These are phyloP conservation scores for Takifugu ocellatus DNA, from an alignment of 2,797 vertebrate genomes.

Conservation along the genomic window DNA sequence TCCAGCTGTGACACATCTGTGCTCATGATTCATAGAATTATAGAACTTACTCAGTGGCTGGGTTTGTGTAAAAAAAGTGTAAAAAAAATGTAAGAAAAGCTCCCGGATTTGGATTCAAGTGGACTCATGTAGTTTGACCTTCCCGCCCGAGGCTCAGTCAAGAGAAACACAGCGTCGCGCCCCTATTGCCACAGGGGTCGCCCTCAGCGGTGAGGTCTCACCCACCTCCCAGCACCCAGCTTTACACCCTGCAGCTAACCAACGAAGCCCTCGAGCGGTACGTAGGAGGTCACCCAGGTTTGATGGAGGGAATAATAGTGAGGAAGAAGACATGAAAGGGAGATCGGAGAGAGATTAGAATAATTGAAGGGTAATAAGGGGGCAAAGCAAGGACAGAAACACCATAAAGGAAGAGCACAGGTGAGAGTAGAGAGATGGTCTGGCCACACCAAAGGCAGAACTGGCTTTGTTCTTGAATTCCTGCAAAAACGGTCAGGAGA, in stretches of 20 bases:
- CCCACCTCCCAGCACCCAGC: background rate
- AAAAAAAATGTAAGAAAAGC: too few relatives aligned
- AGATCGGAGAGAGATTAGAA: background rate
- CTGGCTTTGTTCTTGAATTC: too few relatives aligned
- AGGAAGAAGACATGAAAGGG: background rate
- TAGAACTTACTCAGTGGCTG: too few relatives aligned
- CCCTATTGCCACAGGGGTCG: slow-evolving; percentile 1
- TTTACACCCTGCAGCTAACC: slow-evolving; percentile 29
- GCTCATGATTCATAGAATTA: too few relatives aligned
- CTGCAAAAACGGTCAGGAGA: too few relatives aligned
- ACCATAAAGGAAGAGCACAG: slow-evolving; percentile 3
- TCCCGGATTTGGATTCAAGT: too few relatives aligned
- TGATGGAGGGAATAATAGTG: background rate
- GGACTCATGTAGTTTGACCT: too few relatives aligned
- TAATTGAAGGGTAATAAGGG: background rate
- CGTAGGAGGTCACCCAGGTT: slow-evolving; percentile 17
- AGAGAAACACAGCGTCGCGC: too few relatives aligned
- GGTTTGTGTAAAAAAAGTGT: too few relatives aligned
- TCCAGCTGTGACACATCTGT: too few relatives aligned
- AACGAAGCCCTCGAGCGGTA: slow-evolving; percentile 43
- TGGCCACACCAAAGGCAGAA: background rate
- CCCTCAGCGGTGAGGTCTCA: slow-evolving; percentile 19
- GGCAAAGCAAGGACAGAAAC: slow-evolving; percentile 18
- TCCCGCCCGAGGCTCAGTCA: too few relatives aligned
- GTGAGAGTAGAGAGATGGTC: background rate